Conservation (phyloP, 2,888 invertebrate genomes). For the Disparrhopalites patrizii region DNA sequence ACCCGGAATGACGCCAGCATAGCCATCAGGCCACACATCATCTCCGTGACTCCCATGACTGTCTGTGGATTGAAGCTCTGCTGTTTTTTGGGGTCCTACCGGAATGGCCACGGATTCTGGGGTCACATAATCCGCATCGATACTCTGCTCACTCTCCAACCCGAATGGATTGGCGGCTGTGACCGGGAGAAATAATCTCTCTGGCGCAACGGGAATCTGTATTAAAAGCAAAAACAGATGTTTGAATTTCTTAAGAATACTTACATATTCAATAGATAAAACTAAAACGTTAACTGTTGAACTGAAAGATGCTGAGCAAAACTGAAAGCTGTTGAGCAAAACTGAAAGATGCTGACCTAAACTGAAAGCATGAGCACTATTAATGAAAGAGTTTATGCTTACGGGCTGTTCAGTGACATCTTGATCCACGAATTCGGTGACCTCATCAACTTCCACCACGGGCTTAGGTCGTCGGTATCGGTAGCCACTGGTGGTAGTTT, state of each 20-base stretch:
- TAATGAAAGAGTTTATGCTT: background rate
- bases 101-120: background rate
- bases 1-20: constrained; percentile 43
- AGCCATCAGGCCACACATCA: constrained; percentile 43
- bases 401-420: background rate
- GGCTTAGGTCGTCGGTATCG: background rate
- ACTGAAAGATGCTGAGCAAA: background rate
- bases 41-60: constrained; percentile 17
- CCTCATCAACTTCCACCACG: background rate
- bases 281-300: too few species aligned
- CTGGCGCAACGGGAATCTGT: constrained; percentile 6
- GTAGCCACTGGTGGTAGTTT: background rate
- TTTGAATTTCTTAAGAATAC: too few species aligned
- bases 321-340: background rate
- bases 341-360: background rate
- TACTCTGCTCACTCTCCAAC: constrained; percentile 13
- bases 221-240: background rate
- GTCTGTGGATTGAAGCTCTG: background rate
- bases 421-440: background rate
- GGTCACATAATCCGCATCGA: constrained; percentile 14
- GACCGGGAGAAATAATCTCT: background rate
- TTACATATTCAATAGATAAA: too few species aligned
- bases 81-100: background rate
- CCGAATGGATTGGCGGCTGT: background rate
- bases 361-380: background rate